These are phyloP conservation scores for Ginglymostoma cirratum DNA, from an alignment of 2,113 vertebrate genomes.

Conservation along the genomic window DNA sequence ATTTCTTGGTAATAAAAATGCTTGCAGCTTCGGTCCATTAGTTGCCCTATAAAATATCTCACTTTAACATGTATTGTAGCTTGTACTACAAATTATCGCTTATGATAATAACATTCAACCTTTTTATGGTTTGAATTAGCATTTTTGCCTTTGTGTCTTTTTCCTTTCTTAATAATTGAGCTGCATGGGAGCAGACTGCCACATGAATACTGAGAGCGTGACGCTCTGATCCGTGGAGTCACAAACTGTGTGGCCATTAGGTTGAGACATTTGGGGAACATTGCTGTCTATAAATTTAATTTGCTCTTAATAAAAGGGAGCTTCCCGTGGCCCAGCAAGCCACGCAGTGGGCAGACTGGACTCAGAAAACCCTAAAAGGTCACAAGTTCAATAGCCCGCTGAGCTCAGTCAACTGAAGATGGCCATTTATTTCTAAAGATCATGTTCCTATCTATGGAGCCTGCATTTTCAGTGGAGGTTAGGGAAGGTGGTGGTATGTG, in stretches of 20 bases:
- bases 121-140: slow-evolving; percentile 31
- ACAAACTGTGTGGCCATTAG: background rate
- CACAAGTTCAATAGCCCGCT: background rate
- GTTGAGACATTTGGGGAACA: background rate
- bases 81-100: slow-evolving; percentile 35
- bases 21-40: slow-evolving; percentile 33
- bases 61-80: slow-evolving; percentile 26
- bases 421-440: background rate
- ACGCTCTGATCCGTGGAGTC: background rate
- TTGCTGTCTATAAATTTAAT: background rate
- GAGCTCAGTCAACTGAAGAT: background rate
- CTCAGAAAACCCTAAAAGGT: background rate
- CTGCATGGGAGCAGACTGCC: background rate
- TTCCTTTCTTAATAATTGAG: background rate
- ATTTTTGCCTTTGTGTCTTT: slow-evolving; percentile 21
- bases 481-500: background rate
- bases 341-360: background rate
- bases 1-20: slow-evolving; percentile 34
- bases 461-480: background rate
- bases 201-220: background rate
- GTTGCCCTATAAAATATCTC: slow-evolving; percentile 25
- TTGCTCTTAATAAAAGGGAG: background rate
- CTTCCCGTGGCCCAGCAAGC: background rate
- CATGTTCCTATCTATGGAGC: background rate
- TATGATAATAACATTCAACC: slow-evolving; percentile 34